phyloP scores from a whole-genome alignment of 2,113 vertebrate species.

The Cinclus mexicanus region DNA sequence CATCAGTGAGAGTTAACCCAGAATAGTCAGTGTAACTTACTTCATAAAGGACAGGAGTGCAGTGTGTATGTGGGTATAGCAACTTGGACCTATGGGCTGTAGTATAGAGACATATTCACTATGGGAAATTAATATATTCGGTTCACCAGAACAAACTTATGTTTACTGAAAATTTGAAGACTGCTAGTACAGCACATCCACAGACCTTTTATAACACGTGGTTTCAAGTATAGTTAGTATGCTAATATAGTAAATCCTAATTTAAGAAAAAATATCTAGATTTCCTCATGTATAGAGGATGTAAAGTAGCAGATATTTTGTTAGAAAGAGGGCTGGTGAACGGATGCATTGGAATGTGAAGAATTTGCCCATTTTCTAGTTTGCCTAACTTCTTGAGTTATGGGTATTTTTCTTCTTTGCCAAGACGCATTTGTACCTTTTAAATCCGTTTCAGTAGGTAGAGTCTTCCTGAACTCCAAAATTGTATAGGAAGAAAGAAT shows the following conservation, averaged over 20 bases:
- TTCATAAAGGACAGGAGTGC: background rate
- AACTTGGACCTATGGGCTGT: background rate
- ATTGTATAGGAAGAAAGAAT: background rate
- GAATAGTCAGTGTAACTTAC: background rate
- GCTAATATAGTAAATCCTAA: background rate
- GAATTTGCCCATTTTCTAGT: background rate
- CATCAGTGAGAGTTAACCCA: background rate
- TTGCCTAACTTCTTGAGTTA: background rate
- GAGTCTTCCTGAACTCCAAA: background rate
- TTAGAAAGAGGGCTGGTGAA: background rate
- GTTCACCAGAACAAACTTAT: background rate
- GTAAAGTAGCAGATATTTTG: background rate
- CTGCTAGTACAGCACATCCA: conserved; percentile 6
- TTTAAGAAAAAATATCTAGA: background rate
- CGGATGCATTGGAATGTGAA: background rate
- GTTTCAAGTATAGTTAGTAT: conserved; percentile 24
- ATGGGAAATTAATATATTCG: conserved; percentile 35
- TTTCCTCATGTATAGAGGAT: background rate
- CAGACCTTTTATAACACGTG: background rate
- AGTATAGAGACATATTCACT: background rate
- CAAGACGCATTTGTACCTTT: background rate
- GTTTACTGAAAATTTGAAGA: conserved; percentile 10
- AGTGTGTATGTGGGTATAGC: background rate
- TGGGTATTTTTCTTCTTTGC: conserved; percentile 6
- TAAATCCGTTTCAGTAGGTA: background rate